phyloP scores from a whole-genome alignment of 2,113 vertebrate species.

The Odocoileus hemionus region DNA sequence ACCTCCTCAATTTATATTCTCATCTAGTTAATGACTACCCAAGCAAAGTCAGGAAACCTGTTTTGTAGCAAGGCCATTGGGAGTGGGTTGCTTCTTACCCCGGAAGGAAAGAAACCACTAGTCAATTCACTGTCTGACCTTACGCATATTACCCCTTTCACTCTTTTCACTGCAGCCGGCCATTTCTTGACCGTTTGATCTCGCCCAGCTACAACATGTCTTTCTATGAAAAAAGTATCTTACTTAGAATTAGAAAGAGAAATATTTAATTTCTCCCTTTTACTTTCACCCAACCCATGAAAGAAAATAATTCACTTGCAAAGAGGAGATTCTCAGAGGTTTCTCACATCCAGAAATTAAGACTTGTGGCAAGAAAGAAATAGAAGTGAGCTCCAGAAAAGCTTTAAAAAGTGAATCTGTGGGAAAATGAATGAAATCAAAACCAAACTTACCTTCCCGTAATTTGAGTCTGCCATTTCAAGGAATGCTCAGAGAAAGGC shows the following conservation, averaged over 20 bases:
- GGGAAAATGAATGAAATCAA: not conserved
- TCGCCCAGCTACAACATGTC: not conserved
- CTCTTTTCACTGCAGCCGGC: not conserved
- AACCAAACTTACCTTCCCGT: slow-evolving; percentile 21
- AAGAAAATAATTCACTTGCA: not conserved
- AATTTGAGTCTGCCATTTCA: slow-evolving; percentile 14
- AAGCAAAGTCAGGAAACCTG: not conserved
- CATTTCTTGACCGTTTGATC: not conserved
- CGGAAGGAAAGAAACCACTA: not conserved
- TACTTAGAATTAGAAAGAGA: no score
- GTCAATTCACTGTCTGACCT: not conserved
- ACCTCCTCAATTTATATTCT: not conserved
- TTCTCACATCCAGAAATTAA: not conserved
- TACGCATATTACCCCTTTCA: not conserved
- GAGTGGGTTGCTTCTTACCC: not conserved
- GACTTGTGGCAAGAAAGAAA: not conserved
- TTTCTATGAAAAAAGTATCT: not conserved
- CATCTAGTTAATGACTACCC: not conserved
- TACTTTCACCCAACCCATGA: not conserved
- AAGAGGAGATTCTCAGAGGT: not conserved
- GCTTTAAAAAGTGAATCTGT: not conserved
- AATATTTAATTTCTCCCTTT: not conserved
- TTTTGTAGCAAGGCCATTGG: not conserved
- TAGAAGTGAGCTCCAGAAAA: not conserved
- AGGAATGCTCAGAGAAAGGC: not conserved